Evolutionary conservation across 2,888 invertebrate genomes (phyloP).

Genomic region (Melanotus villosus): DNA sequence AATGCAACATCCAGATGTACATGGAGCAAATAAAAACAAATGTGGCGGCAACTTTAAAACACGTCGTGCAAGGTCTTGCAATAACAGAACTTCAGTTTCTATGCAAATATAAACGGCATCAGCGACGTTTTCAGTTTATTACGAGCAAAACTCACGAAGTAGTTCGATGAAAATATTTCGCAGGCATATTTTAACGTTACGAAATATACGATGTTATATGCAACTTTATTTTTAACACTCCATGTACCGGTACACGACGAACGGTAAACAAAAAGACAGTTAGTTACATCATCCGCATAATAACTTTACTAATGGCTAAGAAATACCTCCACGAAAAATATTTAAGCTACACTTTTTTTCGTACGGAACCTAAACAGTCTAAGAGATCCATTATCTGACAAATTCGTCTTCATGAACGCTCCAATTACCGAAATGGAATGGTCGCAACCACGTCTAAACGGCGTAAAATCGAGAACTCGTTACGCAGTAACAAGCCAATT

Average conservation of each 20-base stretch:
- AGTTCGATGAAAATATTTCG: background rate
- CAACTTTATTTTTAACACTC: background rate
- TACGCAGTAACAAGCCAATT: slow-evolving; percentile 11
- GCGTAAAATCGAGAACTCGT: slow-evolving; percentile 12
- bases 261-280: slow-evolving; percentile 18
- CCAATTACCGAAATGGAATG: background rate
- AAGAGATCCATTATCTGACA: background rate
- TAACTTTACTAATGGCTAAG: background rate
- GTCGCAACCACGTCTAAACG: background rate
- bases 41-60: no score
- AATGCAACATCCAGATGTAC: no score
- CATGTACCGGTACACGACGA: slow-evolving; percentile 1
- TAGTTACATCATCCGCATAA: slow-evolving; percentile 17
- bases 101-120: no score
- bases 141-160: background rate
- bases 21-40: no score
- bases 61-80: no score
- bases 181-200: background rate
- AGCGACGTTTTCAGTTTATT: background rate
- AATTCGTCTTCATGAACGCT: background rate
- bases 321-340: no score
- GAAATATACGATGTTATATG: background rate
- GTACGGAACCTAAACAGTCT: no score
- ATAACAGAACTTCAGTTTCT: no score
- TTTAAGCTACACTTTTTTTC: no score